Evolutionary conservation across 2,113 vertebrate species (phyloP), one percentile per base, ranked within the genome.

Genomic region (Python bivittatus): DNA sequence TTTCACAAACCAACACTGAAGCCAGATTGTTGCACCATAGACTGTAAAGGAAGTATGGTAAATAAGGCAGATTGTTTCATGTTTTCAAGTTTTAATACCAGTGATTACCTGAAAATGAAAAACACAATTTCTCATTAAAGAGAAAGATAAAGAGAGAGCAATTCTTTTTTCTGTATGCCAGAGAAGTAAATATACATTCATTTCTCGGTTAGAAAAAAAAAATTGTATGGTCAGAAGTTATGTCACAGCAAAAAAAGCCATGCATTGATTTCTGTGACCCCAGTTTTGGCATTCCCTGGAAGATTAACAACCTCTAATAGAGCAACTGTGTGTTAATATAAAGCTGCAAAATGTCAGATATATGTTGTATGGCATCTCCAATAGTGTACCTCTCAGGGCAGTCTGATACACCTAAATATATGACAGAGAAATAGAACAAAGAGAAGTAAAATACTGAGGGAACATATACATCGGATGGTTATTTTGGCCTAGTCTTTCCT

Each of bases 121-220:
- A 92, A 61, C 0, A 61, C 42, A 68, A 1, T 54, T 58, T 57
- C 6, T 60, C 12, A 61, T 52, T 54, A 85, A 48, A n/a, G 6
- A 57, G 53, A 23, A 86, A 29, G 38, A 29, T 48, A n/a, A 86
- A 54, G 7, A 44, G 33, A 72, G 22, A 72, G n/a, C n/a, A 33
- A 68, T 90, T 52, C 9, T 84, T 84, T 52, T 29, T 52, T 60
- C 58, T 91, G 29, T 48, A 48, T 23, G 20, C 38, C 86, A 11
- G 91, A 83, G 11, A 0, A 6, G 44, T 17, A 58, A 44, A 7
- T 48, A 83, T 72, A 54, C 54, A 48, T 83, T 92, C 79, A 42
- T 56, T 38, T 54, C 85, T 87, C 61, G 48, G 64, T 57, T 44
- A 79, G 53, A 92, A 91, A 85, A 91, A 90, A 85, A 87, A 54